phyloP scores from a whole-genome alignment of 2,888 invertebrate genomes.

The Melieria omissa region DNA sequence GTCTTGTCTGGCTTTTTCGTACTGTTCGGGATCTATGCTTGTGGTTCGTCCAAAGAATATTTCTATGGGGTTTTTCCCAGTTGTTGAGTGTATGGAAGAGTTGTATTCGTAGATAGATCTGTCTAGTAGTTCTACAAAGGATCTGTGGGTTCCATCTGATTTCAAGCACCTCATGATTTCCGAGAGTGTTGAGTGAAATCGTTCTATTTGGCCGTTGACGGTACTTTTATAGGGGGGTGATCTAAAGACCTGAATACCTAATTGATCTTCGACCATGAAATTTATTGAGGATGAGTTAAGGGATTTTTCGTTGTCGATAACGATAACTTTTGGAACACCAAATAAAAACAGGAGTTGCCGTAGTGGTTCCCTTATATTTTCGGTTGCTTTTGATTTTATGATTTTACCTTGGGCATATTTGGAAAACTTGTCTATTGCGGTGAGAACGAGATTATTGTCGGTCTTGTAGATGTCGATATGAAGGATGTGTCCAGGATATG shows the following conservation, averaged over 20 bases:
- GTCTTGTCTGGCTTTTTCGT: constrained; percentile 19
- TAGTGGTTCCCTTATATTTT: constrained; percentile 11
- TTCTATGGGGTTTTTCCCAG: constrained; percentile 39
- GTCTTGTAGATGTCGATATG: no score
- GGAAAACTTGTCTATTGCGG: neutral
- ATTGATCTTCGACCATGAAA: constrained; percentile 2
- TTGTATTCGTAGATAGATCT: constrained; percentile 41
- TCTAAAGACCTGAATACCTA: neutral
- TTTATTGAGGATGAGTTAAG: neutral
- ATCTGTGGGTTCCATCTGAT: constrained; percentile 24
- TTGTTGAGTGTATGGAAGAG: constrained; percentile 39
- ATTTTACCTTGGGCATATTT: neutral
- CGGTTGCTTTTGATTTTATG: neutral
- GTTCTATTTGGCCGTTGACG: constrained; percentile 41
- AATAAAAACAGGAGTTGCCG: constrained; percentile 12
- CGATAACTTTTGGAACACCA: neutral
- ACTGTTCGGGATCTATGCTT: constrained; percentile 30
- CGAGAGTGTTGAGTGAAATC: constrained; percentile 43
- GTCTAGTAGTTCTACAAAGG: constrained; percentile 40
- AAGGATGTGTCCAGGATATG: no score
- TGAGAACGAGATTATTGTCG: no score
- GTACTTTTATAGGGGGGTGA: constrained; percentile 33
- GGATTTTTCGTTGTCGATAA: constrained; percentile 9
- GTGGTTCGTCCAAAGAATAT: constrained; percentile 36
- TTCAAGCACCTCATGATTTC: constrained; percentile 45